These are phyloP conservation scores for Frieseomelitta varia DNA, from an alignment of 1,140 invertebrate species.

Conservation along the genomic window DNA sequence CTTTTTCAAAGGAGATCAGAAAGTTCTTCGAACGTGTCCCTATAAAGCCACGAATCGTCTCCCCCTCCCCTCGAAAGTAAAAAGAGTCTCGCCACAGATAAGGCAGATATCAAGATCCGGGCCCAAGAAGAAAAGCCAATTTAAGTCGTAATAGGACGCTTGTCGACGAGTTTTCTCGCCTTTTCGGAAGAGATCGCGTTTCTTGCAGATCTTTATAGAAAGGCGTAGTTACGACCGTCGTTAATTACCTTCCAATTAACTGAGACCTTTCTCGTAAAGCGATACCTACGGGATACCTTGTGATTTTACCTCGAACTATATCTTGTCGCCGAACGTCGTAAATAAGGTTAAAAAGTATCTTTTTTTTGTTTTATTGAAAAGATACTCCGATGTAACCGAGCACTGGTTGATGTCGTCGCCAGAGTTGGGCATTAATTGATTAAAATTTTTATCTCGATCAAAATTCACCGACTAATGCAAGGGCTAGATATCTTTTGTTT, in stretches of 20 bases:
- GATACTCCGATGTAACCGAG: too few relatives aligned
- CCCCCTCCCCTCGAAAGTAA: neutral
- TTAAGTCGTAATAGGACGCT: slow-evolving; percentile 45
- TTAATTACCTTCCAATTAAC: slow-evolving; percentile 55
- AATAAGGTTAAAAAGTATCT: neutral
- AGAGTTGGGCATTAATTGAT: too few relatives aligned
- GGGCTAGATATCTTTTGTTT: too few relatives aligned
- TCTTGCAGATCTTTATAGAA: slow-evolving; percentile 31
- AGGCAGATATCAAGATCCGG: slow-evolving; percentile 23
- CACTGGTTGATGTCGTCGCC: too few relatives aligned
- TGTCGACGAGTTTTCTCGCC: slow-evolving; percentile 8
- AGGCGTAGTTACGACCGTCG: slow-evolving; percentile 6
- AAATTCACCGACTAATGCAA: too few relatives aligned
- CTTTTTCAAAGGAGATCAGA: slow-evolving; percentile 22
- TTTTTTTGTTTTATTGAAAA: too few relatives aligned
- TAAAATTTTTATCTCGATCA: too few relatives aligned
- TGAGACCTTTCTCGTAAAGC: neutral
- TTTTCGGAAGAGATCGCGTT: neutral
- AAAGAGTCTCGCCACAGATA: slow-evolving; percentile 11
- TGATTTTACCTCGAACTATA: neutral
- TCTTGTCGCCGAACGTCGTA: neutral
- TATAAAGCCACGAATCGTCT: slow-evolving; percentile 10
- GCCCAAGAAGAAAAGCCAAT: slow-evolving; percentile 39
- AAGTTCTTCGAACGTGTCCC: slow-evolving; percentile 27
- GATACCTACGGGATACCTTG: neutral